A percentile compares a stretch with the other conserved stretches of the same genome.
phyloP scores from a whole-genome alignment of 2,888 invertebrate genomes.

The Dendrolimus houi region DNA sequence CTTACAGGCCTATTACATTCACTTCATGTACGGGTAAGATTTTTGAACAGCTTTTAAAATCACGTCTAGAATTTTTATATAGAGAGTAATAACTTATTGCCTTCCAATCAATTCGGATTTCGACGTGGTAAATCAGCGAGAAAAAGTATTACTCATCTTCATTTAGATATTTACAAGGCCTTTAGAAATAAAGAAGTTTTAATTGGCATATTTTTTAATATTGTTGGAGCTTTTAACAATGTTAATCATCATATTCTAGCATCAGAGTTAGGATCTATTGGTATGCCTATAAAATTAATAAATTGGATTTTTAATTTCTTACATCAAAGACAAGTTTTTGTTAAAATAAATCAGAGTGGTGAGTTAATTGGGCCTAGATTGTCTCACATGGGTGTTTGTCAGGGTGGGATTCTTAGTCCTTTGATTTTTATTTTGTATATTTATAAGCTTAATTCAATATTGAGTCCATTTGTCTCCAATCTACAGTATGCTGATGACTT shows the following conservation, averaged over 20 bases:
- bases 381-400: neutral
- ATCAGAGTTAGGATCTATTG: neutral
- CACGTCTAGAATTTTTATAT: too few species aligned
- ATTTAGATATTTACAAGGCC: slow-evolving; percentile 2
- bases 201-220: neutral
- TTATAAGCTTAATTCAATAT: neutral
- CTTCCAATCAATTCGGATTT: too few species aligned
- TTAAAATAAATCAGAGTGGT: neutral
- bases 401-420: neutral
- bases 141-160: slow-evolving; percentile 1
- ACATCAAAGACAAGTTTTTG: slow-evolving; percentile 1
- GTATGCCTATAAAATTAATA: neutral
- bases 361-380: neutral
- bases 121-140: too few species aligned
- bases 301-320: slow-evolving; percentile 1
- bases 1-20: too few species aligned
- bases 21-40: too few species aligned
- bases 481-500: slow-evolving; percentile 3
- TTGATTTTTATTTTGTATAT: neutral
- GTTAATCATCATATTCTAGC: neutral
- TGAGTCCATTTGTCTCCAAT: too few species aligned
- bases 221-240: slow-evolving; percentile 2
- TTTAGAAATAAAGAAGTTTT: neutral
- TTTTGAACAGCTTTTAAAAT: too few species aligned
- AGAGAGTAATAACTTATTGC: too few species aligned